A percentile compares a stretch with the other conserved stretches of the same genome.
These are phyloP conservation scores for Chirona hameri DNA, from an alignment of 2,888 invertebrate genomes.

Conservation along the genomic window DNA sequence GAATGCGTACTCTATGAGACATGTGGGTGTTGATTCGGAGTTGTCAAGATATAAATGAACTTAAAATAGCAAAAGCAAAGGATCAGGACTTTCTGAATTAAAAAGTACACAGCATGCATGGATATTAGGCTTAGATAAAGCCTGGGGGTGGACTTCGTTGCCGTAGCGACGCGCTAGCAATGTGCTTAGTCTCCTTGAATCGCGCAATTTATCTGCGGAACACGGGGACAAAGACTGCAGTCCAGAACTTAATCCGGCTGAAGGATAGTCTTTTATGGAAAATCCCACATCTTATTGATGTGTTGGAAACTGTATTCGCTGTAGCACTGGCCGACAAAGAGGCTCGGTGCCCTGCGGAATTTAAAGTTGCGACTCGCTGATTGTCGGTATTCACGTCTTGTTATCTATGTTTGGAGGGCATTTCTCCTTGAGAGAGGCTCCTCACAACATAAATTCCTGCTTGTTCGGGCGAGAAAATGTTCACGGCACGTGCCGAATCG, in stretches of 20 bases:
- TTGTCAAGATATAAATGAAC: no score
- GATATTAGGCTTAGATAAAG: no score
- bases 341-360: constrained; percentile 22
- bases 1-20: no score
- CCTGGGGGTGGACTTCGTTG: no score
- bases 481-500: background rate
- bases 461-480: background rate
- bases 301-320: background rate
- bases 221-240: background rate
- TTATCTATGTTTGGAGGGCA: background rate
- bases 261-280: background rate
- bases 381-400: constrained; percentile 12
- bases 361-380: constrained; percentile 5
- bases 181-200: no score
- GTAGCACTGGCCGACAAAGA: background rate
- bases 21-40: no score
- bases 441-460: background rate
- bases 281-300: background rate
- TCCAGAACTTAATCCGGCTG: background rate
- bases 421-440: background rate
- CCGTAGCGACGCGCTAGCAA: no score
- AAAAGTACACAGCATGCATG: no score
- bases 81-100: no score
- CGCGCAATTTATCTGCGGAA: background rate
- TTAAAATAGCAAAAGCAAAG: no score